Base-by-base conservation (phyloP, 1,140 invertebrate genomes). In the Drosophila arawakana region DNA sequence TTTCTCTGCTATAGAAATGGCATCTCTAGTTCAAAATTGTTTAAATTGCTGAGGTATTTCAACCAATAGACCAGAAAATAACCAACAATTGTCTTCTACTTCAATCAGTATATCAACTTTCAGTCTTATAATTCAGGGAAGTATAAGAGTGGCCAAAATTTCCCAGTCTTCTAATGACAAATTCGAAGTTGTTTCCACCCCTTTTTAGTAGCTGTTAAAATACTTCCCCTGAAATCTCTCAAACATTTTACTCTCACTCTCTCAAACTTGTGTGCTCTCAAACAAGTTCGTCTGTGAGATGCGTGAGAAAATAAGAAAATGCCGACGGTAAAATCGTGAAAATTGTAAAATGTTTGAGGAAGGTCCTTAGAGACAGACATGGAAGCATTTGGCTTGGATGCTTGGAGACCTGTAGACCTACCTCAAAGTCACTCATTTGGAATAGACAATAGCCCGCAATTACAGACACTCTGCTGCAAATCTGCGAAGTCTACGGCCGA, bases 391-490 rank as follows among this genome's bases (percentile, higher is more conserved):
- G 61, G 4, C 37, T 30, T 13, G 2, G 6, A 25, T 59, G 55
- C 62, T 30, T 30, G 25, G 25, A 30, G 25, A 30, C 18, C 41
- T 34, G 39, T 35, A 34, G 80, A 88, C 84, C 84, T 88, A 81
- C 84, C 84, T 70, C 84, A 88, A 89, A 88, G 61, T 71, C 77
- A 80, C 55, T 83, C 77, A 81, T 76, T 89, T 81, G 71, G 84
- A 78, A 73, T 83, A 76, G 84, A 88, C 84, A 88, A 89, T 84
- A 58, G 68, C 54, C 55, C 74, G 74, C 74, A 88, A 88, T 88
- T 88, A 89, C 80, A 83, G 80, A 71, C 78, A 81, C 63, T 62
- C 50, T 37, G 65, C 68, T 63, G 25, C 41, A 63, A 46, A 35
- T 69, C 15, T 25, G 58, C 35, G 57, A 44, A n/a, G 34, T 67